Evolutionary conservation across 2,113 vertebrate species (phyloP).

Genomic region (Toxotes chatareus): DNA sequence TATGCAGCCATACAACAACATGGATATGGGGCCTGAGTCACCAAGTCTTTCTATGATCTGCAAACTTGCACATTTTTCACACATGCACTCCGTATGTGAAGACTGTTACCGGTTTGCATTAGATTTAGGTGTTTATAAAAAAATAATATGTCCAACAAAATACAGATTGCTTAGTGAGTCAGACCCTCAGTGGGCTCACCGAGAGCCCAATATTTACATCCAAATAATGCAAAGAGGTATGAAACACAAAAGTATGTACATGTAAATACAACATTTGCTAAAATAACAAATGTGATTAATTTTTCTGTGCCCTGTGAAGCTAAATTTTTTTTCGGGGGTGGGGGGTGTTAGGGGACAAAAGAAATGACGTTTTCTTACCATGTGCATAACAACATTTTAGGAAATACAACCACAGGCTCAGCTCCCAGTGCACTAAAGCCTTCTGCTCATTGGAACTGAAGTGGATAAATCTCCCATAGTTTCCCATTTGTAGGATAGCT

Average conservation of each 20-base stretch:
- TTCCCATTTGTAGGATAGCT: constrained; percentile 56
- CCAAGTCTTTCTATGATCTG: constrained; percentile 49
- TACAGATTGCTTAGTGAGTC: constrained; percentile 58
- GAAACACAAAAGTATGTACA: constrained; percentile 77
- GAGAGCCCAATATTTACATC: constrained; percentile 63
- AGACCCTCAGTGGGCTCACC: constrained; percentile 43
- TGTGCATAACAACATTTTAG: constrained; percentile 50
- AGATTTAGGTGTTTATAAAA: constrained; percentile 29
- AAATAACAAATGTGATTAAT: constrained; percentile 28
- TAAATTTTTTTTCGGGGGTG: constrained; percentile 15
- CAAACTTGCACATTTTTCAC: constrained; percentile 47
- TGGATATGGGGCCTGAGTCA: constrained; percentile 71
- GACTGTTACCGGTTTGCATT: constrained; percentile 55
- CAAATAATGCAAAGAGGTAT: constrained; percentile 66
- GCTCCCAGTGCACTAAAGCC: constrained; percentile 18
- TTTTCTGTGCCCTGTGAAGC: constrained; percentile 50
- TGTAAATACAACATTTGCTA: constrained; percentile 76
- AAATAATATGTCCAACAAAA: constrained; percentile 43
- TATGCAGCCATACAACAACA: constrained; percentile 65
- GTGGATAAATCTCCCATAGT: constrained; percentile 16
- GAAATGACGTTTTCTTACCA: constrained; percentile 29
- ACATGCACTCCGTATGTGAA: constrained; percentile 40
- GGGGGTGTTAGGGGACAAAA: constrained; percentile 33
- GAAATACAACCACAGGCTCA: constrained; percentile 21
- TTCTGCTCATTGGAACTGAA: constrained; percentile 34